Percentiles rank a stretch among this genome's conserved stretches.
Evolutionary conservation across 2,797 vertebrate species (phyloP).

Genomic region (Crypturellus tataupa): DNA sequence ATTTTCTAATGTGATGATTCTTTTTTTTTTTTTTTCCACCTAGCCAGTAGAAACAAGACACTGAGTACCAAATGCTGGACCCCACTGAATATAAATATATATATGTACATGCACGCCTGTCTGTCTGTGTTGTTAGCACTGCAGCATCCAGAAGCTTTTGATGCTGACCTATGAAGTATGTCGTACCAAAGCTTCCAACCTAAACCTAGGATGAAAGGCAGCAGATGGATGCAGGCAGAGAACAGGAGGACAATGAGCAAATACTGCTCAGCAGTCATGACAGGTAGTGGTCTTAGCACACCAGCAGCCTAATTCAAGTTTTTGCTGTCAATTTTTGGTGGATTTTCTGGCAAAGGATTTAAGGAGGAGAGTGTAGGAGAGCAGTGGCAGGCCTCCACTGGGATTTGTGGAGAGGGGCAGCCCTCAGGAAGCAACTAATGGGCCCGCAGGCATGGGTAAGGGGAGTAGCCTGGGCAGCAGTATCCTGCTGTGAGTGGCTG

Average conservation of each 20-base stretch:
- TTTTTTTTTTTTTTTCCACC: not conserved
- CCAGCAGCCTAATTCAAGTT: slow-evolving; percentile 59
- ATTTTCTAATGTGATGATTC: not conserved
- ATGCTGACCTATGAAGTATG: not conserved
- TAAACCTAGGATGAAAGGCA: slow-evolving; percentile 22
- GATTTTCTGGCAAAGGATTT: slow-evolving; percentile 47
- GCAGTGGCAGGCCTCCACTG: not conserved
- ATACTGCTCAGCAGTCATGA: slow-evolving; percentile 61
- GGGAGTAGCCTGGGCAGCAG: not conserved
- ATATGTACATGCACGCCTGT: rapidly evolving
- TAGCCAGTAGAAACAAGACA: not conserved
- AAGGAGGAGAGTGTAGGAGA: slow-evolving; percentile 51
- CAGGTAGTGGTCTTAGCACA: slow-evolving; percentile 74
- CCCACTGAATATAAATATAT: no score
- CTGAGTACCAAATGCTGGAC: not conserved
- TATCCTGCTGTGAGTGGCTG: no score
- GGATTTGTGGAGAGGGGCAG: not conserved
- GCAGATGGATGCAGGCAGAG: slow-evolving; percentile 68
- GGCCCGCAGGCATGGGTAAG: not conserved
- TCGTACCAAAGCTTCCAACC: not conserved
- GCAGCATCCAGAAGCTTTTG: slow-evolving; percentile 22
- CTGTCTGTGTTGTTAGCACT: not conserved
- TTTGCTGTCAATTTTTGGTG: slow-evolving; percentile 18
- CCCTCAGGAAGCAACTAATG: not conserved
- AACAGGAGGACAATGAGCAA: slow-evolving; percentile 23